Conservation (phyloP, 2,797 vertebrate genomes). For the Chromobotia macracanthus region DNA sequence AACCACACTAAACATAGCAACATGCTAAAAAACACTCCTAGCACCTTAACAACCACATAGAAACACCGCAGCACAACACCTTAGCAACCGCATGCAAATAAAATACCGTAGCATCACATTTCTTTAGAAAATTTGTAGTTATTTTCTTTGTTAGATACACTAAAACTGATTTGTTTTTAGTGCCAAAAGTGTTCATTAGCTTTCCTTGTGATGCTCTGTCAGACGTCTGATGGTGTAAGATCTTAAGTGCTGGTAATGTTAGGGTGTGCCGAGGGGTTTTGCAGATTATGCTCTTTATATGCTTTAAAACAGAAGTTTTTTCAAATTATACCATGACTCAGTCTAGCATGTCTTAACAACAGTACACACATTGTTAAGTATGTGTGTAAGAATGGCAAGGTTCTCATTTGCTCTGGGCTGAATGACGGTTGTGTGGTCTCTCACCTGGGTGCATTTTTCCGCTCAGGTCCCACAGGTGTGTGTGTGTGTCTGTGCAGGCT, state of each 20-base stretch:
- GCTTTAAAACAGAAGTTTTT: slow-evolving; percentile 1
- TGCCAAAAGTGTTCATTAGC: not conserved
- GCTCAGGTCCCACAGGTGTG: slow-evolving; percentile 13
- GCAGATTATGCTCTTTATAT: slow-evolving; percentile 19
- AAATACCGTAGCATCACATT: too few species aligned
- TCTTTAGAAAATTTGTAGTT: not conserved
- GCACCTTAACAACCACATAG: not conserved
- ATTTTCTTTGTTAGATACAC: not conserved
- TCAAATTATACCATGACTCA: slow-evolving; percentile 32
- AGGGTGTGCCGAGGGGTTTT: slow-evolving; percentile 4
- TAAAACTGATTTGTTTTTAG: not conserved
- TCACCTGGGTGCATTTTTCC: slow-evolving; percentile 40
- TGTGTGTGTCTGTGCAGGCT: slow-evolving; percentile 40
- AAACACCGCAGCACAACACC: not conserved
- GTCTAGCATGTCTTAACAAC: slow-evolving; percentile 37
- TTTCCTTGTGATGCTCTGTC: not conserved
- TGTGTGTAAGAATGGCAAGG: slow-evolving; percentile 35
- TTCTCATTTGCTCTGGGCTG: slow-evolving; percentile 24
- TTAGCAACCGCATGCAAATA: too few species aligned
- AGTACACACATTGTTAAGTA: slow-evolving; percentile 3
- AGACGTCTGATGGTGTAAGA: not conserved
- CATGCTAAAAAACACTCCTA: not conserved
- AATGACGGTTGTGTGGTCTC: slow-evolving; percentile 28
- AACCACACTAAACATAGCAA: not conserved
- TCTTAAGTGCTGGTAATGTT: slow-evolving; percentile 22